phyloP scores from a whole-genome alignment of 2,888 invertebrate species.

The Rhodophaea formosa region DNA sequence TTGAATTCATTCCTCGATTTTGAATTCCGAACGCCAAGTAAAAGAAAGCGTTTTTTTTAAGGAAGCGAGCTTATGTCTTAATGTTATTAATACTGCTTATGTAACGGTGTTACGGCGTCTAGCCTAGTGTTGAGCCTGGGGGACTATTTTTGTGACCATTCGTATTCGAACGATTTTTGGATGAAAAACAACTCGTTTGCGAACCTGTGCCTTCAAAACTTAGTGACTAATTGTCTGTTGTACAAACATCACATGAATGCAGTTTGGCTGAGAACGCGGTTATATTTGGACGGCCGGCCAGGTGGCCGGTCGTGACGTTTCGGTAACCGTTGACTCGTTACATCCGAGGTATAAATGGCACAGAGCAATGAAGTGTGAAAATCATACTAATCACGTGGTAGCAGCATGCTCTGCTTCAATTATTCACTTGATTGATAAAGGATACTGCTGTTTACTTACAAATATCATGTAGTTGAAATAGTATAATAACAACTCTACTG shows the following conservation, averaged over 20 bases:
- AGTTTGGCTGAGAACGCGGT: conserved; percentile 29
- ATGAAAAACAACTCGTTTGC: no score
- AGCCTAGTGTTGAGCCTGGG: neutral
- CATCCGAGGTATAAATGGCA: conserved; percentile 15
- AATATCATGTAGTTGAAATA: neutral
- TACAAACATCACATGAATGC: conserved; percentile 32
- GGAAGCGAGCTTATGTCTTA: conserved; percentile 61
- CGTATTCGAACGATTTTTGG: no score
- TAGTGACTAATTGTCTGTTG: conserved; percentile 34
- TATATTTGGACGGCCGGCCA: conserved; percentile 60
- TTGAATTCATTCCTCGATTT: conserved; percentile 70
- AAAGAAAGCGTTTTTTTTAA: conserved; percentile 76
- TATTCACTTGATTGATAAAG: conserved; percentile 3
- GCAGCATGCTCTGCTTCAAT: neutral
- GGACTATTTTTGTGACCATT: no score
- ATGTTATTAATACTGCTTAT: conserved; percentile 57
- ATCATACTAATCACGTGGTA: conserved; percentile 5
- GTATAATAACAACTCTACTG: no score
- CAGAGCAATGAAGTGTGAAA: conserved; percentile 11
- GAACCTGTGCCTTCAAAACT: conserved; percentile 12
- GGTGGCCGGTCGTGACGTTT: conserved; percentile 45
- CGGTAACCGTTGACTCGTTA: conserved; percentile 31
- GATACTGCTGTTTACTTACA: neutral
- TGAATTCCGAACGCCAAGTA: conserved; percentile 70
- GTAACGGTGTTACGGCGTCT: conserved; percentile 34